These are phyloP conservation scores for Urocitellus parryii DNA, from an alignment of 2,113 vertebrate genomes.

Conservation along the genomic window DNA sequence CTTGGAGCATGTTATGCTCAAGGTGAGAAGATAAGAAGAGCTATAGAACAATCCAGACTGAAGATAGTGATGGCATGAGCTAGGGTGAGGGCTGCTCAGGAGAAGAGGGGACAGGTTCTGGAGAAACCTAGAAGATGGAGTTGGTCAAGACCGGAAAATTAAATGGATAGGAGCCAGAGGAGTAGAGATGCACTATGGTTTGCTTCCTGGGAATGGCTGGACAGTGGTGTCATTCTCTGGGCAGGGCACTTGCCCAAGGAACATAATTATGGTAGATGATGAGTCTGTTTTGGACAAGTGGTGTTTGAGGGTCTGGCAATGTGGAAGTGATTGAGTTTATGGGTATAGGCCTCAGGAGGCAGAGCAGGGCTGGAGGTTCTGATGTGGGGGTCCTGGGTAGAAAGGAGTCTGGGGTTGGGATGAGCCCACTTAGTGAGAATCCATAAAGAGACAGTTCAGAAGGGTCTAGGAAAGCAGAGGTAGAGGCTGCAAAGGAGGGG, in stretches of 20 bases:
- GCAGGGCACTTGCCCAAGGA: not conserved
- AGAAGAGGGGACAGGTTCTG: not conserved
- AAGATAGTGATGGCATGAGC: rapidly evolving
- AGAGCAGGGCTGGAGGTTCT: not conserved
- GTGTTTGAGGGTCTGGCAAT: not conserved
- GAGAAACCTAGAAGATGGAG: not conserved
- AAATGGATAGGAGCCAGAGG: rapidly evolving
- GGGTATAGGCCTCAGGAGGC: not conserved
- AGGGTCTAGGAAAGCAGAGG: not conserved
- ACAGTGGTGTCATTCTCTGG: not conserved
- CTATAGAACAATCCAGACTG: not conserved
- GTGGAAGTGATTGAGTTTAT: not conserved
- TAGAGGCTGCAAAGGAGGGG: not conserved
- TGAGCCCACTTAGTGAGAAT: not conserved
- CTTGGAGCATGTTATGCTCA: not conserved
- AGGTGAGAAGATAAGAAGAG: not conserved
- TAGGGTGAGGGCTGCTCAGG: no score
- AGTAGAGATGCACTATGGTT: not conserved
- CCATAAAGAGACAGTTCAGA: not conserved
- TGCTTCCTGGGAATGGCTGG: not conserved
- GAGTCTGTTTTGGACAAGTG: not conserved
- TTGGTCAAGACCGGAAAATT: no score
- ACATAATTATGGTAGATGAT: not conserved
- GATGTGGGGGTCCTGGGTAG: not conserved
- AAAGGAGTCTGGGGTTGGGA: not conserved